phyloP scores from a whole-genome alignment of 1,140 invertebrate genomes.

The Sogatella furcifera region DNA sequence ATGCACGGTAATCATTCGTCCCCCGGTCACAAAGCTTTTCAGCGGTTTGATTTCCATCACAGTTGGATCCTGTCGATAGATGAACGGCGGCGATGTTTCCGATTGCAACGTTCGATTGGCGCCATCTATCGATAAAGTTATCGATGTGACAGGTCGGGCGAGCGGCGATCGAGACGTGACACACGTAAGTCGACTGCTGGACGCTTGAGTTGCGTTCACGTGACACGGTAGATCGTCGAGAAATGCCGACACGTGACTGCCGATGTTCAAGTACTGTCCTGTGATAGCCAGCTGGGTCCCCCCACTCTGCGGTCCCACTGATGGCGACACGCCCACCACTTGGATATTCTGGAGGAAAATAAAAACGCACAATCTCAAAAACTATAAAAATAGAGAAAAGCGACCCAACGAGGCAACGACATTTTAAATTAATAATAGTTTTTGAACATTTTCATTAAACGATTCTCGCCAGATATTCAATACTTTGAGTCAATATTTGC shows the following conservation, averaged over 20 bases:
- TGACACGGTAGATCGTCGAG: conserved; percentile 81
- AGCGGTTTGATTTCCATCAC: conserved; percentile 86
- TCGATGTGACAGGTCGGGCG: conserved; percentile 34
- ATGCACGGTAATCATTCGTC: conserved; percentile 84
- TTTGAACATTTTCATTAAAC: too few species aligned
- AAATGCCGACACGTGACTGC: conserved; percentile 75
- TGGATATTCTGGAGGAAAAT: conserved; percentile 56
- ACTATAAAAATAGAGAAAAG: too few species aligned
- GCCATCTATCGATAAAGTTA: conserved; percentile 74
- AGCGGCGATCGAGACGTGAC: conserved; percentile 52
- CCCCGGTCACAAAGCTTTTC: conserved; percentile 81
- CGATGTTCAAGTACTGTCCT: conserved; percentile 88
- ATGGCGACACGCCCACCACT: conserved; percentile 69
- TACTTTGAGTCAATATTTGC: too few species aligned
- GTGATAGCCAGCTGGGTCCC: conserved; percentile 85
- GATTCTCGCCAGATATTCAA: too few species aligned
- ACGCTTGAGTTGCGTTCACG: conserved; percentile 78
- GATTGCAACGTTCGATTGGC: conserved; percentile 58
- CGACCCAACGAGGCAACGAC: too few species aligned
- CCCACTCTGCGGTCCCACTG: conserved; percentile 82
- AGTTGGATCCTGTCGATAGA: conserved; percentile 85
- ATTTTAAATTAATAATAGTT: too few species aligned
- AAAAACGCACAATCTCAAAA: too few species aligned
- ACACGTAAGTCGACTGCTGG: conserved; percentile 79
- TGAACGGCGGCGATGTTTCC: conserved; percentile 49